Evolutionary conservation across 2,113 vertebrate genomes (phyloP).

Genomic region (Merops nubicus): DNA sequence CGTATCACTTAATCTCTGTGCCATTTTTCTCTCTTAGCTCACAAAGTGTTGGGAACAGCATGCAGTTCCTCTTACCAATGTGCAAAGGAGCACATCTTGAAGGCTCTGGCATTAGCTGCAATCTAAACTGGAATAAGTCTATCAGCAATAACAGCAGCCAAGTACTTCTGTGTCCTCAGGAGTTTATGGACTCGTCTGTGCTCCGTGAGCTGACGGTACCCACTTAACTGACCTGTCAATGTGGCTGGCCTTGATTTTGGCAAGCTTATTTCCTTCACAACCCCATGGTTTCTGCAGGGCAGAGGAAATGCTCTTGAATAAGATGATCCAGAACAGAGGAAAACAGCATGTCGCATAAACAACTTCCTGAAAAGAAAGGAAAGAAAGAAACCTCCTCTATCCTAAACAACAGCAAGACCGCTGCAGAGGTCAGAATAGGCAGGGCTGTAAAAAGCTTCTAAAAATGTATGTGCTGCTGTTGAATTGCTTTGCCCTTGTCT

Average conservation of each 20-base stretch:
- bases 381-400: neutral
- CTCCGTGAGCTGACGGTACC: neutral
- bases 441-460: slow-evolving; percentile 42
- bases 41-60: neutral
- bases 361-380: neutral
- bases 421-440: slow-evolving; percentile 32
- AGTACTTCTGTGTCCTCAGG: neutral
- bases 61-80: rapidly evolving
- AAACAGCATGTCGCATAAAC: neutral
- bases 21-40: neutral
- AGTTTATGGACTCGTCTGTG: rapidly evolving
- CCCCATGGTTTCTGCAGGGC: neutral
- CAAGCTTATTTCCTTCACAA: neutral
- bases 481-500: slow-evolving; percentile 49
- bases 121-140: neutral
- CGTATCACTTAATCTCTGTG: neutral
- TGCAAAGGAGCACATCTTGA: neutral
- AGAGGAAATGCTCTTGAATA: neutral
- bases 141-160: neutral
- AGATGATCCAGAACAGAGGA: neutral
- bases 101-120: neutral
- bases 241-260: neutral
- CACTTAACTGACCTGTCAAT: neutral
- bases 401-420: neutral
- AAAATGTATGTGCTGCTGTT: slow-evolving; percentile 2